Base-by-base conservation (phyloP, 2,113 vertebrate species). In the Phylloscopus trochilus region DNA sequence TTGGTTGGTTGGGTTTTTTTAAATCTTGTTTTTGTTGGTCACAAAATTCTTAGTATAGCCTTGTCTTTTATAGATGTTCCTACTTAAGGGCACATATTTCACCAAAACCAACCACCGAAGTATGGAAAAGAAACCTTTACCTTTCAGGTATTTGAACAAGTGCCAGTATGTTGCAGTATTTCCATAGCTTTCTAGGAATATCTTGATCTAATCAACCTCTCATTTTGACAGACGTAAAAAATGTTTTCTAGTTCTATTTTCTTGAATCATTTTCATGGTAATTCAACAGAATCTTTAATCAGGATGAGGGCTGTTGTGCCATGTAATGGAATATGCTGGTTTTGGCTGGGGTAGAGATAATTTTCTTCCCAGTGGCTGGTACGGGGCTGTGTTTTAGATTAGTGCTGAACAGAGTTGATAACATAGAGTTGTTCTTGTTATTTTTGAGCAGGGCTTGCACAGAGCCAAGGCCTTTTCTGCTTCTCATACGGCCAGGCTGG, bases 401-500 rank as follows among this genome's bases (percentile, higher is more conserved):
- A 73, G 22, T 49, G 35, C 58, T 64, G 58, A 31, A 26, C 27
- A 72, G 12, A 21, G 24, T 3, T 37, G 31, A 27, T 43, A 51
- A 56, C 10, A 14, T 0, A 49, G 66, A 31, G 21, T 35, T 49
- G n/a, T 52, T 62, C 1, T 55, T 70, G 24, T 27, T 55, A 14
- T 11, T 18, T 9, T 28, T 87, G 55, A 69, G 33, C 55, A 69
- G 46, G 15, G 23, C 2, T 62, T 47, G 2, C 47, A 47, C 74
- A 47, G 47, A 70, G 28, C 55, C n/a, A 24, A 47, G 24, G 41
- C 10, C 16, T 3, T 87, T 62, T 24, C 30, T 70, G 24, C 6
- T 22, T 73, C 18, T 35, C 0, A 1, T 51, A 1, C 0, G 1
- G 49, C 14, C 14, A 11, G 0, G 0, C 51, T 58, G 26, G 14